Percentiles rank a stretch among this genome's conserved stretches.
phyloP scores from a whole-genome alignment of 2,797 vertebrate species.

The Macrochelys suwanniensis region DNA sequence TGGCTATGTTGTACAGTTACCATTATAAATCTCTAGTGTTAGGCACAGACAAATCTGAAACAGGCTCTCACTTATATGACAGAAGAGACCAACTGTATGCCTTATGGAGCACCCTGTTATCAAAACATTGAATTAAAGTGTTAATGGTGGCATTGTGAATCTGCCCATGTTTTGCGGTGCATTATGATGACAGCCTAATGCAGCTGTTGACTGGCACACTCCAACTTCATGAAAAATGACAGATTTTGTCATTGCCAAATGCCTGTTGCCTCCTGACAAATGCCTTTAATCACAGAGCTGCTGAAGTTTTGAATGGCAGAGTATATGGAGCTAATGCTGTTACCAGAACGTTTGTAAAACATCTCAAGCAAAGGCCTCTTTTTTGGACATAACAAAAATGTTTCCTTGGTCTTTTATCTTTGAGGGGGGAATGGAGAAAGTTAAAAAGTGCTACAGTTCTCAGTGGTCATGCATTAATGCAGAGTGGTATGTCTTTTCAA shows the following conservation, averaged over 20 bases:
- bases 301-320: conserved; percentile 71
- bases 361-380: conserved; percentile 37
- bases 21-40: not conserved
- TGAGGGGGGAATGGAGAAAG: conserved; percentile 57
- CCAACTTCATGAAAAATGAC: conserved; percentile 85
- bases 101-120: conserved; percentile 53
- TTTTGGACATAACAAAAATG: conserved; percentile 64
- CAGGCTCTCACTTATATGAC: conserved; percentile 56
- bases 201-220: conserved; percentile 93
- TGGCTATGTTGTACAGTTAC: not conserved
- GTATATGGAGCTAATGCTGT: conserved; percentile 40
- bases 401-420: conserved; percentile 58
- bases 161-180: conserved; percentile 70
- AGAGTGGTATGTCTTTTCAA: conserved; percentile 72
- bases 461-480: conserved; percentile 52
- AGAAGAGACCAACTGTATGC: conserved; percentile 69
- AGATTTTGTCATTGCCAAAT: conserved; percentile 88
- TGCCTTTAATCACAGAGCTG: conserved; percentile 82
- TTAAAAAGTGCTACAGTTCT: conserved; percentile 57
- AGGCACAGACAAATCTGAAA: conserved; percentile 9
- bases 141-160: conserved; percentile 80
- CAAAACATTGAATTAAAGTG: conserved; percentile 72
- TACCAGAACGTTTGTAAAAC: not conserved
- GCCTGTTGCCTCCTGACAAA: conserved; percentile 82
- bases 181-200: conserved; percentile 80